Conservation (phyloP, 2,888 invertebrate genomes). For the Tridacna gigas region DNA sequence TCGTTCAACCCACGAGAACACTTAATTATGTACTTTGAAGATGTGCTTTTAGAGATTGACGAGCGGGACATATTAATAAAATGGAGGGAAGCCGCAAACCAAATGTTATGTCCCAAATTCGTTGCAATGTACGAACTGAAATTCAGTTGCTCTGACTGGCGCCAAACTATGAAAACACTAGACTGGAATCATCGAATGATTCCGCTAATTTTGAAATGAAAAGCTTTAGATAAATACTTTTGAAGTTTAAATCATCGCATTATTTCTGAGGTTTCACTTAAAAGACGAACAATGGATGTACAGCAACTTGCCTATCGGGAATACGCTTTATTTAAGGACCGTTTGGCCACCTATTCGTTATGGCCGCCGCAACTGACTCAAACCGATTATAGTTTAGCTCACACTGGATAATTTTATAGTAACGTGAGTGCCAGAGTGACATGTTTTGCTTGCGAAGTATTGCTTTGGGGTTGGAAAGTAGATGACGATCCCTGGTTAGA, state of each 20-base stretch:
- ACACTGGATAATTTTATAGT: neutral
- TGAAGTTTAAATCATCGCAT: neutral
- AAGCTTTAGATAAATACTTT: neutral
- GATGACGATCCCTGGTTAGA: conserved; percentile 14
- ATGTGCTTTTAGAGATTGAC: neutral
- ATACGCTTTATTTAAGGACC: neutral
- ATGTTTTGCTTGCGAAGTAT: conserved; percentile 17
- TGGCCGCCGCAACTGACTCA: conserved; percentile 9
- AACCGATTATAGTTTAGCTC: neutral
- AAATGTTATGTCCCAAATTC: conserved; percentile 1
- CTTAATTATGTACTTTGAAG: neutral
- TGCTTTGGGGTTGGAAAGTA: neutral
- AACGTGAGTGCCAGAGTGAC: conserved; percentile 2
- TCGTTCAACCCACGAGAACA: neutral
- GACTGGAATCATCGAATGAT: conserved; percentile 21
- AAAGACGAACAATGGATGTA: neutral
- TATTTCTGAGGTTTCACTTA: neutral
- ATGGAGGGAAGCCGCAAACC: conserved; percentile 14
- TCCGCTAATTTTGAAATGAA: neutral
- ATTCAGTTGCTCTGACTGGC: conserved; percentile 26
- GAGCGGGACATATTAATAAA: neutral
- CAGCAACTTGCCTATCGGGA: neutral
- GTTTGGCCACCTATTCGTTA: neutral
- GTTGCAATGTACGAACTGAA: conserved; percentile 26
- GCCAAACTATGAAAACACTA: conserved; percentile 17